Percentiles rank a stretch among this genome's conserved stretches.
These are phyloP conservation scores for Battus philenor DNA, from an alignment of 1,140 invertebrate species.

Conservation along the genomic window DNA sequence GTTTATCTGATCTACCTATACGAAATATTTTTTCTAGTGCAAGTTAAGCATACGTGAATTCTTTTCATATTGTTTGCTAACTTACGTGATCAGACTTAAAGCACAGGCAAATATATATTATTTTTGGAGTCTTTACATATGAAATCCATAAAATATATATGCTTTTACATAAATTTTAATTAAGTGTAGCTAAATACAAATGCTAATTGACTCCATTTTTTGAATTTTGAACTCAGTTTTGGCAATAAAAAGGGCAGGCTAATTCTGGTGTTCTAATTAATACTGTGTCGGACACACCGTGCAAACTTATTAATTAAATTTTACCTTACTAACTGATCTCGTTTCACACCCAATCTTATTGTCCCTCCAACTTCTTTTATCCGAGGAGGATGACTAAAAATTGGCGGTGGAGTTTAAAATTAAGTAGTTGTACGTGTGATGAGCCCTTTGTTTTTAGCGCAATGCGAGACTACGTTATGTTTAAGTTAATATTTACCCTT, in stretches of 20 bases:
- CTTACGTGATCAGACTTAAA: too few relatives aligned
- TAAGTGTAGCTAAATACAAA: too few relatives aligned
- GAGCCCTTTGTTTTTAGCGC: conserved; percentile 24
- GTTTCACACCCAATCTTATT: conserved; percentile 71
- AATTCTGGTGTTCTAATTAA: too few relatives aligned
- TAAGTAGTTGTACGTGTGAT: conserved; percentile 35
- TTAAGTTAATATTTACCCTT: conserved; percentile 54
- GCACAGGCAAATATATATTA: not conserved
- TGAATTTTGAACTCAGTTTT: too few relatives aligned
- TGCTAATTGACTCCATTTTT: too few relatives aligned
- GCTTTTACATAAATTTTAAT: conserved; percentile 16
- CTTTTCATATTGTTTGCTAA: too few relatives aligned
- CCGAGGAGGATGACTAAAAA: conserved; percentile 68
- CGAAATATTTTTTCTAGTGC: too few relatives aligned
- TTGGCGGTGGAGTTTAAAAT: conserved; percentile 55
- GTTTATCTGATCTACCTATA: too few relatives aligned
- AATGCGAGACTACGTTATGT: conserved; percentile 17
- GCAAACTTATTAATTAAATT: conserved; percentile 38
- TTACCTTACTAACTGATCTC: conserved; percentile 70
- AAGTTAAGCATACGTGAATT: too few relatives aligned
- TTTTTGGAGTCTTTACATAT: too few relatives aligned
- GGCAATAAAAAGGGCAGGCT: too few relatives aligned
- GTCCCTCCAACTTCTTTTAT: conserved; percentile 67
- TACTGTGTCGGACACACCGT: conserved; percentile 54
- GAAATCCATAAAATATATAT: not conserved